Evolutionary conservation across 2,888 invertebrate species (phyloP).

Genomic region (Rhingia rostrata): DNA sequence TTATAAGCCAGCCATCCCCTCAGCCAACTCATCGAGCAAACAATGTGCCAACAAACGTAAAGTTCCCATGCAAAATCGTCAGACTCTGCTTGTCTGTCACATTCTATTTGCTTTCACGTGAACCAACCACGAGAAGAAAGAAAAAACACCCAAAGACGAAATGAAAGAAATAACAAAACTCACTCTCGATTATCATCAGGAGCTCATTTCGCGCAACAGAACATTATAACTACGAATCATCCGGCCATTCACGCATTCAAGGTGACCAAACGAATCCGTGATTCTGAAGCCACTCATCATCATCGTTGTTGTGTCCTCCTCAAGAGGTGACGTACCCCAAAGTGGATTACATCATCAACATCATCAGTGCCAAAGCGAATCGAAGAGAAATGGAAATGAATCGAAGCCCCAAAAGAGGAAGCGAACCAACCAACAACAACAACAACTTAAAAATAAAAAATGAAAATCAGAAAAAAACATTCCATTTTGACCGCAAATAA

Average conservation of each 20-base stretch:
- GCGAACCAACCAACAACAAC: constrained; percentile 1
- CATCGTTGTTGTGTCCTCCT: constrained; percentile 10
- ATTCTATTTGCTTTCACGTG: constrained; percentile 25
- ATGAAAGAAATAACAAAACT: constrained; percentile 15
- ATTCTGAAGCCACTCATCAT: constrained; percentile 32
- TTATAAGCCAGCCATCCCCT: background rate
- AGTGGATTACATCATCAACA: constrained; percentile 52
- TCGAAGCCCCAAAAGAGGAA: constrained; percentile 41
- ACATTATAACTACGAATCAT: constrained; percentile 11
- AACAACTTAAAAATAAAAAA: no score
- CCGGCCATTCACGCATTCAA: constrained; percentile 31
- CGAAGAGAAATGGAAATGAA: constrained; percentile 58
- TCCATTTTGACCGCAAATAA: constrained; percentile 65
- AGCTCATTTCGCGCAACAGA: constrained; percentile 13
- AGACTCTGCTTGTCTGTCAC: constrained; percentile 12
- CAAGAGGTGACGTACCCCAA: constrained; percentile 33
- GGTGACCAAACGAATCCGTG: constrained; percentile 34
- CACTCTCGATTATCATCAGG: constrained; percentile 51
- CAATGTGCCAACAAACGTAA: constrained; percentile 17
- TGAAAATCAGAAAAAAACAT: constrained; percentile 31
- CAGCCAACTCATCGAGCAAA: constrained; percentile 14
- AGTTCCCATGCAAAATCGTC: constrained; percentile 49
- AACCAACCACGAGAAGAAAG: background rate
- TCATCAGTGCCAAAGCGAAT: constrained; percentile 30
- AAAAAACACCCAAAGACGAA: constrained; percentile 14